Evolutionary conservation across 1,140 invertebrate species (phyloP).

Genomic region (Apis dorsata): DNA sequence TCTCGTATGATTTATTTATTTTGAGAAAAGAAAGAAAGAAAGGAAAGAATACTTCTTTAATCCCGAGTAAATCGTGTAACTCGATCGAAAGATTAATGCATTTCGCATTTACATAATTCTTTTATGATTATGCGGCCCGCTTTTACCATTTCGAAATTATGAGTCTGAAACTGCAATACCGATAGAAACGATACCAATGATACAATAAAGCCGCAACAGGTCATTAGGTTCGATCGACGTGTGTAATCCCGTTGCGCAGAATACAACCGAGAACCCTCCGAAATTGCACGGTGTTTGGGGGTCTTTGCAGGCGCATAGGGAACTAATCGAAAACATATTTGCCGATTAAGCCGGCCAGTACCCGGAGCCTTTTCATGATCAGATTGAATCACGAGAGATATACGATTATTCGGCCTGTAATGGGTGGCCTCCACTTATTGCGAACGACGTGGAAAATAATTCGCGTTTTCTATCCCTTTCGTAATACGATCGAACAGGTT

Average conservation of each 20-base stretch:
- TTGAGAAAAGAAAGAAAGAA: no score
- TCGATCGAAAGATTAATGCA: neutral
- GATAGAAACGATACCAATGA: constrained; percentile 37
- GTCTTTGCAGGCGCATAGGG: constrained; percentile 26
- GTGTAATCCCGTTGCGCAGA: constrained; percentile 48
- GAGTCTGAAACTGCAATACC: constrained; percentile 8
- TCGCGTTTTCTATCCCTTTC: neutral
- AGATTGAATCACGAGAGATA: constrained; percentile 34
- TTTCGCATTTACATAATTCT: neutral
- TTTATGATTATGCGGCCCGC: neutral
- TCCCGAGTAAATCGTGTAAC: neutral
- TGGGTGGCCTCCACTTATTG: constrained; percentile 3
- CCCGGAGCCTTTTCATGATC: constrained; percentile 44
- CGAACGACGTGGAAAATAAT: constrained; percentile 26
- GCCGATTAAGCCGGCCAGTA: constrained; percentile 43
- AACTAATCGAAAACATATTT: constrained; percentile 54
- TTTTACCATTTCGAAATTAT: constrained; percentile 13
- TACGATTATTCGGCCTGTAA: neutral
- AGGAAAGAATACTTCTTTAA: no score
- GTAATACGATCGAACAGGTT: neutral
- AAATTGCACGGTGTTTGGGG: constrained; percentile 45
- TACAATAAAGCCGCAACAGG: constrained; percentile 52
- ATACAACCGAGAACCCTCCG: constrained; percentile 35
- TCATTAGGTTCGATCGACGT: constrained; percentile 53
- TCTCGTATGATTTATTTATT: no score